Percentiles rank a stretch among this genome's conserved stretches.
These are phyloP conservation scores for Xerus rutilus DNA, from an alignment of 2,797 vertebrate genomes.

Conservation along the genomic window DNA sequence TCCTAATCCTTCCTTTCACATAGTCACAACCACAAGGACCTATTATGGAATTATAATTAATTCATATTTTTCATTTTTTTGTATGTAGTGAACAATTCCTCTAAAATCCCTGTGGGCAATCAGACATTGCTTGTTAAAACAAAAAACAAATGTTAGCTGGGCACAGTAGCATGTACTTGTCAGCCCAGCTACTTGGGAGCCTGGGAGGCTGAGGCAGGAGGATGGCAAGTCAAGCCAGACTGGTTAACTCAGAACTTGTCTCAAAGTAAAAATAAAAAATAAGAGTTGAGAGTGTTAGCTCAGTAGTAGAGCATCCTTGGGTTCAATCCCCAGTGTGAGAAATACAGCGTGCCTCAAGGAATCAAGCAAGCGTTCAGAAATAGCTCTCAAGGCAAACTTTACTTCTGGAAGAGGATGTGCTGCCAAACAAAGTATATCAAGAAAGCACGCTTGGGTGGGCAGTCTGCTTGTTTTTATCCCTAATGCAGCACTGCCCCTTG, in stretches of 20 bases:
- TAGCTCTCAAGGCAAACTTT: no score
- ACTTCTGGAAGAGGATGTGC: no score
- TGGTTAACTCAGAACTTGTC: neutral
- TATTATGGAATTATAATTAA: slow-evolving; percentile 84
- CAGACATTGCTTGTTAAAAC: slow-evolving; percentile 62
- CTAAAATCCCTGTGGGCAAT: slow-evolving; percentile 47
- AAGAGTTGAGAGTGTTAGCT: no score
- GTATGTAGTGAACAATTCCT: slow-evolving; percentile 78
- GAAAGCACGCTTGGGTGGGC: no score
- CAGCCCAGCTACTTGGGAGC: neutral
- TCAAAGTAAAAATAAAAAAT: no score
- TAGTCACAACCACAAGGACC: slow-evolving; percentile 76
- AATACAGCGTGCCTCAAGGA: no score
- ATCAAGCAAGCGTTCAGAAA: no score
- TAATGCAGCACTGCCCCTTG: no score
- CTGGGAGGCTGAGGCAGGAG: neutral
- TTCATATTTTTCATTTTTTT: slow-evolving; percentile 81
- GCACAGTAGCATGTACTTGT: neutral
- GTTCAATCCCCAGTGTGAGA: no score
- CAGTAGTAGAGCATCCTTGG: no score
- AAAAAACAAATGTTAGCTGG: neutral
- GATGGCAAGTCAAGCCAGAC: neutral
- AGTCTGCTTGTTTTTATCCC: no score
- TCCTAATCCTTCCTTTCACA: slow-evolving; percentile 82
- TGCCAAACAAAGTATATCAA: no score